Conservation (phyloP, 2,888 invertebrate genomes). For the Sinohyriopsis cumingii region DNA sequence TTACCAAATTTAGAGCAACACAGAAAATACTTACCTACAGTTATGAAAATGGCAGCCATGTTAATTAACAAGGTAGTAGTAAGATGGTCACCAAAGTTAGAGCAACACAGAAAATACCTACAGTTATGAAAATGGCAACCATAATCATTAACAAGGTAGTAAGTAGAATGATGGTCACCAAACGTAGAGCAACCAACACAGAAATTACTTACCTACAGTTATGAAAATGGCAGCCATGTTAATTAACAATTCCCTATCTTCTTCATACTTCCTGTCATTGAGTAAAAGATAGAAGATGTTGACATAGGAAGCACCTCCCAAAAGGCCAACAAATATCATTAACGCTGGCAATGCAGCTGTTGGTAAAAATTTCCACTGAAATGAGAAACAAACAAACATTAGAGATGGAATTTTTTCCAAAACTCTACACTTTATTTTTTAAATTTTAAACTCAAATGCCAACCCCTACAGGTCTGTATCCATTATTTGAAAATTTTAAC, state of each 20-base stretch:
- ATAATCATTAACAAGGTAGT: background rate
- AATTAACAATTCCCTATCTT: constrained; percentile 59
- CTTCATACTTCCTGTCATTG: constrained; percentile 43
- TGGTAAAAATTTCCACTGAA: constrained; percentile 61
- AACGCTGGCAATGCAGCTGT: constrained; percentile 48
- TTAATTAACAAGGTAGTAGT: background rate
- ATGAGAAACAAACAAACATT: constrained; percentile 5
- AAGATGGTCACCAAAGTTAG: background rate
- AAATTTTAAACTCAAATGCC: too few species aligned
- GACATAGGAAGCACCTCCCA: constrained; percentile 62
- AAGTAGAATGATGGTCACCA: background rate
- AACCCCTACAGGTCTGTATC: too few species aligned
- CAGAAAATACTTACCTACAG: constrained; percentile 40
- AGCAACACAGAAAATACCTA: constrained; percentile 33
- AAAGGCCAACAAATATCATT: constrained; percentile 59
- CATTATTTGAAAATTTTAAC: too few species aligned
- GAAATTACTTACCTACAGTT: constrained; percentile 44
- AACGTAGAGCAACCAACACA: background rate
- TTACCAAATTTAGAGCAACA: background rate
- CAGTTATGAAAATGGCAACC: constrained; percentile 28
- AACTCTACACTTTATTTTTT: background rate
- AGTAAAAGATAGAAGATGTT: constrained; percentile 61
- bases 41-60: constrained; percentile 23
- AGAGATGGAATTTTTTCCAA: too few species aligned
- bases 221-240: constrained; percentile 60